Base-by-base conservation (phyloP, 2,888 invertebrate genomes). In the Lithodes maja region DNA sequence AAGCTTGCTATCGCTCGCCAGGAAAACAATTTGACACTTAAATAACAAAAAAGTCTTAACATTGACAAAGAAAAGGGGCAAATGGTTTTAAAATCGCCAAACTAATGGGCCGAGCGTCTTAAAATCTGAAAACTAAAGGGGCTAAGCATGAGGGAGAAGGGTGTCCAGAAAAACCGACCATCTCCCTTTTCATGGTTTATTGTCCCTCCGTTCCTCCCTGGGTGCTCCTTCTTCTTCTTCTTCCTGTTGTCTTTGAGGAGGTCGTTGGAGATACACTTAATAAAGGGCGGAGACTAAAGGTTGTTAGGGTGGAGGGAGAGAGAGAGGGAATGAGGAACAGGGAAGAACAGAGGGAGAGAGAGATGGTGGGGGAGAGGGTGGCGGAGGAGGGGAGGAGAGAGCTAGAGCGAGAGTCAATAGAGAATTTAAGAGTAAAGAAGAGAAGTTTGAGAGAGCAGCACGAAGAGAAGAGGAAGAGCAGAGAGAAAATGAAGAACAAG, bases 331-430 rank as follows among this genome's bases (percentile, higher is more conserved):
- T 12, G 75, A 75, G 75, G 84, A 75, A 55, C 12, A 75, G 84
- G 75, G 75, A 75, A 75, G 55, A 68, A 54, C 53, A 75, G 75
- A 74, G 83, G 61, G 53, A 75, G 83, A 75, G 83, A 83, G 75
- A 83, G 55, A 83, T 52, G 61, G 75, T n/a, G 15, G 61, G 53
- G 53, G 17, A 68, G 69, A 82, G 9, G 9, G 82, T 68, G 49
- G 68, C 54, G 53, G 52, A 78, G 78, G 33, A 50, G 52, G 78
- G n/a, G 78, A n/a, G 52, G 5, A n/a, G 50, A 50, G 33, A 33
- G 33, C 15, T 12, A 17, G 17, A 71, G n/a, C 69, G 71, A 7
- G 52, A 69, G 52, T 52, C 53, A 69, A 83, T 68, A 33, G 83
- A 80, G 55, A 33, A 50, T 12, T 54, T n/a, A 54, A 55, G 3